A percentile compares a stretch with the other conserved stretches of the same genome.
phyloP scores from a whole-genome alignment of 2,888 invertebrate species.

The Cinara cedri region DNA sequence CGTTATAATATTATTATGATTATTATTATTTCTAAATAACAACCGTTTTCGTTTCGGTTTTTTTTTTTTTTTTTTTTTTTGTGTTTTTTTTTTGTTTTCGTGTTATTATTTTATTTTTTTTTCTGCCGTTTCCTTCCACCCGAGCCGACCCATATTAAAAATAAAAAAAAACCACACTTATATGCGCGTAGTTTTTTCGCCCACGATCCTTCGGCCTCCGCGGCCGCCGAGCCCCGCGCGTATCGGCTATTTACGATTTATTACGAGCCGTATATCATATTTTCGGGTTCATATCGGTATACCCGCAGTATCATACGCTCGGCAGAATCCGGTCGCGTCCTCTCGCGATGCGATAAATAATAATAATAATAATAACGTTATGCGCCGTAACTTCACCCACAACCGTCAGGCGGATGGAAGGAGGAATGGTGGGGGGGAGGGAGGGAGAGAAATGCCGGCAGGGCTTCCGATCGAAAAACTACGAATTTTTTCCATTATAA shows the following conservation, averaged over 20 bases:
- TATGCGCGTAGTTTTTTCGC: constrained; percentile 20
- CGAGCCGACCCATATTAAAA: constrained; percentile 12
- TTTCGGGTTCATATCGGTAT: too few species aligned
- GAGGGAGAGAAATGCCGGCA: background rate
- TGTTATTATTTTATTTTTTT: constrained; percentile 5
- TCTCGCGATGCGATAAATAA: background rate
- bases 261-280: background rate
- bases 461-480: constrained; percentile 22
- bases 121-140: background rate
- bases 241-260: constrained; percentile 16
- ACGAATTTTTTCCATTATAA: constrained; percentile 18
- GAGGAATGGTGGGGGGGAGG: background rate
- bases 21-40: constrained; percentile 23
- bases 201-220: constrained; percentile 37
- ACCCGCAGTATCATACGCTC: too few species aligned
- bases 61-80: background rate
- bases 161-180: too few species aligned
- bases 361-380: too few species aligned
- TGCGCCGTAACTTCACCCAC: too few species aligned
- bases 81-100: background rate
- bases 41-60: constrained; percentile 8
- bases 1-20: too few species aligned
- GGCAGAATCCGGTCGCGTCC: constrained; percentile 18
- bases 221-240: background rate
- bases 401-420: too few species aligned